Evolutionary conservation across 2,888 invertebrate genomes (phyloP).

Genomic region (Nephrotoma guestfalica): DNA sequence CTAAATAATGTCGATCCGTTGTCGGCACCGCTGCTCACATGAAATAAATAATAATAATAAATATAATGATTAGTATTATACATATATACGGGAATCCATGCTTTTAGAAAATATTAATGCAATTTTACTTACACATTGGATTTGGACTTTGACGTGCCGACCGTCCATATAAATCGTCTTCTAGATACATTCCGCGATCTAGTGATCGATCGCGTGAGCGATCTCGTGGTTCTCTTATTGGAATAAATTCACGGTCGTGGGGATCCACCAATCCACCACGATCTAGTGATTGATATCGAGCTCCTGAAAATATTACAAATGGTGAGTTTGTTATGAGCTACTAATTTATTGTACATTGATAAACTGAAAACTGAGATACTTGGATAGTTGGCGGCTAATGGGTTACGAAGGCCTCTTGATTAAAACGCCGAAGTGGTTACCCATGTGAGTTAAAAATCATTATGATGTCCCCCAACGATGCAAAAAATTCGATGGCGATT

Average conservation of each 20-base stretch:
- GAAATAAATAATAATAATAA: not conserved
- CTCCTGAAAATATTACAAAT: constrained; percentile 19
- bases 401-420: no score
- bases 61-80: not conserved
- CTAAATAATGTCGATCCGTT: constrained; percentile 50
- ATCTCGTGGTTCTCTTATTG: constrained; percentile 61
- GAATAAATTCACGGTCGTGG: constrained; percentile 76
- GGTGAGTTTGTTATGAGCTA: not conserved
- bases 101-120: no score
- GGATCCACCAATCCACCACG: constrained; percentile 53
- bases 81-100: not conserved
- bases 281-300: constrained; percentile 56
- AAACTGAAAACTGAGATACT: no score
- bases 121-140: constrained; percentile 28
- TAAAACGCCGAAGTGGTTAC: no score
- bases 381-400: no score
- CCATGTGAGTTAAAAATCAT: no score
- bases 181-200: constrained; percentile 52
- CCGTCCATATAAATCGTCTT: constrained; percentile 52
- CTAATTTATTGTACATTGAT: no score
- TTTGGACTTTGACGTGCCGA: constrained; percentile 58
- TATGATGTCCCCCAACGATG: no score
- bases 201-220: constrained; percentile 50
- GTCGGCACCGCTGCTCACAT: constrained; percentile 28
- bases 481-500: no score